A percentile compares a stretch with the other conserved stretches of the same genome.
phyloP scores from a whole-genome alignment of 1,140 invertebrate species.

The Paralvinella palmiformis region DNA sequence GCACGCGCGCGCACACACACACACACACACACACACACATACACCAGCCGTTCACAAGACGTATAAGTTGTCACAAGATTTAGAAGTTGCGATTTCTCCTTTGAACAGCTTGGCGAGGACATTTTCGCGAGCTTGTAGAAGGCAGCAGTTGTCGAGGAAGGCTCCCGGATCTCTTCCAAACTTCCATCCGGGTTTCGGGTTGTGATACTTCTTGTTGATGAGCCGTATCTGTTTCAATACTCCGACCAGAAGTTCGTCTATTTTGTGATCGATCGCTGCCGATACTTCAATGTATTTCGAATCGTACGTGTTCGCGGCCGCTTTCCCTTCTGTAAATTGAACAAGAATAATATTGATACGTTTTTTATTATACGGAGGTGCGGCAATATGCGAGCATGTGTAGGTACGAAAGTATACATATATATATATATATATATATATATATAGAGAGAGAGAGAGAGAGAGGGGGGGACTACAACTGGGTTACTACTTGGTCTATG shows the following conservation, averaged over 20 bases:
- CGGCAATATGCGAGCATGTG: neutral
- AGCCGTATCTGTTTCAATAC: constrained; percentile 58
- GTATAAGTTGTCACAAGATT: constrained; percentile 8
- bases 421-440: neutral
- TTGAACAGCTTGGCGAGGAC: constrained; percentile 1
- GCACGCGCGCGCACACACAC: no score
- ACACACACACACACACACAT: no score
- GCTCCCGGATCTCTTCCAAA: neutral
- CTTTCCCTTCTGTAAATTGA: constrained; percentile 33
- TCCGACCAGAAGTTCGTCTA: constrained; percentile 73
- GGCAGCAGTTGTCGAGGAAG: constrained; percentile 3
- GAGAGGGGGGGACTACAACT: neutral
- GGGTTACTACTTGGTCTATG: neutral
- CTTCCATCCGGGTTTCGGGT: neutral
- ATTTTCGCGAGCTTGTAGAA: neutral
- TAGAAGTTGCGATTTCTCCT: neutral
- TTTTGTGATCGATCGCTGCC: constrained; percentile 70
- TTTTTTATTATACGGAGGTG: neutral
- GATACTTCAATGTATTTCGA: constrained; percentile 80
- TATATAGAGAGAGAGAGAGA: neutral
- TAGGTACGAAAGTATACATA: neutral
- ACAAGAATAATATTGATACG: neutral
- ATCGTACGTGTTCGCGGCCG: constrained; percentile 61
- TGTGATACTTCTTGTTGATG: neutral
- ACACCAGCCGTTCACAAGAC: neutral